phyloP scores from a whole-genome alignment of 2,113 vertebrate genomes.

The Ammodytes marinus region DNA sequence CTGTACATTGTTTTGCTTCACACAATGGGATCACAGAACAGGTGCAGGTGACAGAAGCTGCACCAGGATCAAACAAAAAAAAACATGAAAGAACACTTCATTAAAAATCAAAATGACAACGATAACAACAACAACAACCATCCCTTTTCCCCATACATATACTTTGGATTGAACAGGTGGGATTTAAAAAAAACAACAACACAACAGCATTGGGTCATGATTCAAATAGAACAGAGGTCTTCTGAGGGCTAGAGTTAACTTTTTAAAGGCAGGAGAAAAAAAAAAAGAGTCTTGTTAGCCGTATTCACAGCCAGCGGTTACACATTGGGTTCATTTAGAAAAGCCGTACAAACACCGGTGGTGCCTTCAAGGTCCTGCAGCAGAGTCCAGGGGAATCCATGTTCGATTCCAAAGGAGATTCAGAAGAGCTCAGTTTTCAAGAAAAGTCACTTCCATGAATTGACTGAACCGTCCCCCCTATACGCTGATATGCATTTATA shows the following conservation, averaged over 20 bases:
- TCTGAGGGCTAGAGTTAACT: neutral
- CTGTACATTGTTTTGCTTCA: slow-evolving; percentile 25
- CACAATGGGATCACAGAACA: neutral
- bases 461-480: neutral
- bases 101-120: neutral
- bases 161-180: slow-evolving; percentile 43
- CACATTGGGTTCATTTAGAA: neutral
- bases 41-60: slow-evolving; percentile 12
- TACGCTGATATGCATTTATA: neutral
- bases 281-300: slow-evolving; percentile 29
- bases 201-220: slow-evolving; percentile 28
- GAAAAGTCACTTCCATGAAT: slow-evolving; percentile 1
- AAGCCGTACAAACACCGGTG: neutral
- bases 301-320: slow-evolving; percentile 51
- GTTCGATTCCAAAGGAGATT: neutral
- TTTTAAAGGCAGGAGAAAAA: slow-evolving; percentile 59
- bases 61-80: slow-evolving; percentile 3
- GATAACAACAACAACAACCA: neutral
- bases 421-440: neutral
- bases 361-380: slow-evolving; percentile 14
- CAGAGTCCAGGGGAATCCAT: neutral
- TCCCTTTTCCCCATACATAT: slow-evolving; percentile 9
- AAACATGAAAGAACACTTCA: neutral
- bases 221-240: slow-evolving; percentile 4
- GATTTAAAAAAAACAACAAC: neutral